Evolutionary conservation across 2,113 vertebrate species (phyloP), one percentile per base, ranked within the genome.

Genomic region (Silurus meridionalis): DNA sequence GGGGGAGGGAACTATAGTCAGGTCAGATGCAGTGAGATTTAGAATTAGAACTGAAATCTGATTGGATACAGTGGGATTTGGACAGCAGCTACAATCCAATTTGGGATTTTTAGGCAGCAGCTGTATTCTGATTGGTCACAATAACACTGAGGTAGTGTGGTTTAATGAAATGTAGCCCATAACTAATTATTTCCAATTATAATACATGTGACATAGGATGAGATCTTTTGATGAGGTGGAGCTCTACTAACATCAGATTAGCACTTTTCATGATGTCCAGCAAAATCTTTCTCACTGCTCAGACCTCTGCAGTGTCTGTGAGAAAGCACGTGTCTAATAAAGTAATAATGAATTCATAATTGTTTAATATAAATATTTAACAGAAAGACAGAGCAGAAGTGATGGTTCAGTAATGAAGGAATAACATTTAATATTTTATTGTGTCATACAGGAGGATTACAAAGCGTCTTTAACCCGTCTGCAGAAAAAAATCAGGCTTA

Each of bases 321-420:
- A 50, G 71, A 74, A 74, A 50, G 4, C 0, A 17, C n/a, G 72
- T 52, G 48, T 53, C 19, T 19, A 13, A 55, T 50, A 25, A 25
- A 28, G 25, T 17, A 58, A 58, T 79, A 58, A 17, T 53, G 17
- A 28, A 57, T 14, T 58, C 14, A 10, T 37, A 37, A 58, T 2
- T 21, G 55, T 58, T 78, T 78, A 1, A 78, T 78, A 78, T 79
- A 37, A 79, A 79, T 79, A 37, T 58, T 60, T 5, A 79, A 37
- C 28, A 10, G 14, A 1, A 14, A 78, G 53, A 57, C 57, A 28
- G 53, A 57, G 52, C 53, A 55, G 50, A 11, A 23, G 14, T 57
- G 77, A 79, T 37, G 55, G 58, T 60, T 69, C 53, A 83, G 63
- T 55, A 69, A 83, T 83, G 52, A 83, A 83, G 63, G 61, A 82